Base-by-base conservation (phyloP, 2,888 invertebrate genomes). In the Hyppa rectilinea region DNA sequence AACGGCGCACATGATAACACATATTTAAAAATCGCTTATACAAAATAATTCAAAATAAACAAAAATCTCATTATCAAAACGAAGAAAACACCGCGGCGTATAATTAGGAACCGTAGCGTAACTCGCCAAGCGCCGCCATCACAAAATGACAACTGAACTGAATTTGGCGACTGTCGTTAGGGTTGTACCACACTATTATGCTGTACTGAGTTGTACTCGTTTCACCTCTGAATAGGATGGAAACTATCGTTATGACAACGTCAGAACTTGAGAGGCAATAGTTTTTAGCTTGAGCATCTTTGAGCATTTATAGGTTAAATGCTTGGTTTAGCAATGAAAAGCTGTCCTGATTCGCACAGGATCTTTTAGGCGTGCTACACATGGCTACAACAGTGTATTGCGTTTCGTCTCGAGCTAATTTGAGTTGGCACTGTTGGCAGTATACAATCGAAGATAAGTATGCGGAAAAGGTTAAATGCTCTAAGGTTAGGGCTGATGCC, bases 121-220 rank as follows among this genome's bases (percentile, higher is more conserved):
- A 90, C 89, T 91, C 91, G 90, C 91, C 93, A 94, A 95, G 95
- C 95, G 92, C 92, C 95, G 94, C 95, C 94, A 94, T 94, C 91
- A 94, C 93, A 91, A 83, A 90, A 92, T 92, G 92, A 91, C 92
- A 89, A 87, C 85, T 86, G 82, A 82, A 49, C 53, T 77, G 74
- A 61, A 64, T 55, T 71, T 50, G 3, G 17, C 17, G n/a, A n/a
- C n/a, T n/a, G n/a, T n/a, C n/a, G 50, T 23, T 70, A 70, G 70
- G 29, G 70, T 60, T 70, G 70, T 43, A 50, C 50, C n/a, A 9
- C 17, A 36, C 0, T 65, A 36, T 14, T 66, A n/a, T 20, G 43
- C 20, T 36, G 43, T 17, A 36, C 31, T 40, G 17, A n/a, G 50
- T n/a, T 7, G 12, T 29, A 38, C 26, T 40, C 45, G 1, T 2